A percentile compares a stretch with the other conserved stretches of the same genome.
Conservation (phyloP, 2,113 vertebrate species). For the Bostrychus sinensis region DNA sequence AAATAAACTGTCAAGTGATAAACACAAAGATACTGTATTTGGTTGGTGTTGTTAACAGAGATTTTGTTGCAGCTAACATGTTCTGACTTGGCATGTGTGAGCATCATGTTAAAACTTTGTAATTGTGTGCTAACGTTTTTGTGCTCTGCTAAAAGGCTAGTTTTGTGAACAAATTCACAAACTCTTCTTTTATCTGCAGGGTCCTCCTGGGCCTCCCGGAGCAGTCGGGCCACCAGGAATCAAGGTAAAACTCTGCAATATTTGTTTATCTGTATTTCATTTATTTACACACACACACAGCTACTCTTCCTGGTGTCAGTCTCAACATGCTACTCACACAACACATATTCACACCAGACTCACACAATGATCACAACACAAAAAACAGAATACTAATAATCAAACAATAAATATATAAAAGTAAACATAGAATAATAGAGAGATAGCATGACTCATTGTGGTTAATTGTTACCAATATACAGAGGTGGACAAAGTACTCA, state of each 20-base stretch:
- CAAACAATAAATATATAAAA: too few relatives aligned
- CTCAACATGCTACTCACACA: too few relatives aligned
- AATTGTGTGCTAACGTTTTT: conserved; percentile 30
- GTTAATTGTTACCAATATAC: too few relatives aligned
- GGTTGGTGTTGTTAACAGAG: not conserved
- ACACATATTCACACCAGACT: too few relatives aligned
- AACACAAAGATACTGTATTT: not conserved
- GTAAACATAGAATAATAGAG: too few relatives aligned
- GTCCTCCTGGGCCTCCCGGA: conserved; percentile 89
- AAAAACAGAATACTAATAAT: too few relatives aligned
- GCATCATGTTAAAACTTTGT: conserved; percentile 12
- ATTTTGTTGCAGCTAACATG: not conserved
- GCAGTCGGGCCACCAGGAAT: conserved; percentile 87
- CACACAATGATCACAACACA: too few relatives aligned
- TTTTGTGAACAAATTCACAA: not conserved
- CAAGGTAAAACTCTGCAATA: conserved; percentile 81
- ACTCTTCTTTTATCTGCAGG: conserved; percentile 45
- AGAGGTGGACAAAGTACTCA: too few relatives aligned
- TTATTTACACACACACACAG: not conserved
- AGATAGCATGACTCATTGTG: too few relatives aligned
- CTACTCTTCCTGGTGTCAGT: too few relatives aligned
- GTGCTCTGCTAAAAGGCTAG: not conserved
- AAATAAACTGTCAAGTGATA: not conserved
- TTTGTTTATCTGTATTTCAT: not conserved
- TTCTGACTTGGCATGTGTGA: conserved; percentile 47